These are phyloP conservation scores for Heloderma charlesbogerti DNA, from an alignment of 2,113 vertebrate species.

Conservation along the genomic window DNA sequence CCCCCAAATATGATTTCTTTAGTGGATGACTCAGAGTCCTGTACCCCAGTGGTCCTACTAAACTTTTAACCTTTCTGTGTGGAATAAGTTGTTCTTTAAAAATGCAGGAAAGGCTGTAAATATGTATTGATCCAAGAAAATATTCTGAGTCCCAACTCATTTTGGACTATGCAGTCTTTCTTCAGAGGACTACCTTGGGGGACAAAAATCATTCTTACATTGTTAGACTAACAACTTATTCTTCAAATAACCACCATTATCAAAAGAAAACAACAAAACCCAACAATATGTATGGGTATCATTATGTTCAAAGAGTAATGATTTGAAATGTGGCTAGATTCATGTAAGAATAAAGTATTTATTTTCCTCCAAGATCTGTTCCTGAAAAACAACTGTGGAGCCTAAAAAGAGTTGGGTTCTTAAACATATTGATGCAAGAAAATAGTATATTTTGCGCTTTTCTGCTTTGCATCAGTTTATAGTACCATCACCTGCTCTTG, in stretches of 20 bases:
- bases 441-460: background rate
- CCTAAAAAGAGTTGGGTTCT: background rate
- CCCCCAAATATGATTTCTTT: slow-evolving; percentile 11
- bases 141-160: background rate
- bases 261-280: background rate
- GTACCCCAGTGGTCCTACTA: background rate
- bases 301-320: background rate
- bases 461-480: background rate
- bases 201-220: background rate
- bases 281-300: background rate
- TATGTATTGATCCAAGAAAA: background rate
- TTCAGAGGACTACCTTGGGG: background rate
- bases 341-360: background rate
- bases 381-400: background rate
- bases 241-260: background rate
- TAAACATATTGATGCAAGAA: no score
- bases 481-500: background rate
- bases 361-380: background rate
- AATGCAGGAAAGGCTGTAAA: background rate
- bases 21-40: slow-evolving; percentile 5
- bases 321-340: background rate
- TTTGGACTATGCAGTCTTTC: background rate
- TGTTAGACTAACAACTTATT: background rate
- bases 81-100: background rate
- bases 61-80: slow-evolving; percentile 11